Evolutionary conservation across 1,140 invertebrate genomes (phyloP).

Genomic region (Spodoptera litura): DNA sequence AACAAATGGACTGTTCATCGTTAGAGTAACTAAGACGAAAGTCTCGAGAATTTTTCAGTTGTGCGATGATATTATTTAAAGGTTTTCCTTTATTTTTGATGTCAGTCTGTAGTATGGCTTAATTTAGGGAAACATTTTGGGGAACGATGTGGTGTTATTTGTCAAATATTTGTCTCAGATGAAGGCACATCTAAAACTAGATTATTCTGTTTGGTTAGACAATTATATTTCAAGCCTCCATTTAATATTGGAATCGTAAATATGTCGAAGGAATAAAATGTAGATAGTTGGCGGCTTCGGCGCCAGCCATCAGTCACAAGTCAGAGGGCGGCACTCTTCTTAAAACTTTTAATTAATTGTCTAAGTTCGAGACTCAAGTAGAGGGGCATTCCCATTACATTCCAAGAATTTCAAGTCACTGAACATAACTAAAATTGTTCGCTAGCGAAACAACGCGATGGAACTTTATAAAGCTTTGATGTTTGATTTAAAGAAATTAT

Average conservation of each 20-base stretch:
- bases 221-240: conserved; percentile 9
- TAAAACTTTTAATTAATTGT: conserved; percentile 64
- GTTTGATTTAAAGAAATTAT: conserved; percentile 46
- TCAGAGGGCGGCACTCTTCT: conserved; percentile 45
- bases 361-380: conserved; percentile 52
- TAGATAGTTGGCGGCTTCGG: conserved; percentile 23
- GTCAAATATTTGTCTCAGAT: too few relatives aligned
- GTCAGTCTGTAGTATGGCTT: too few relatives aligned
- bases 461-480: conserved; percentile 49
- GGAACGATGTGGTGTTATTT: too few relatives aligned
- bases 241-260: conserved; percentile 39
- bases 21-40: background rate
- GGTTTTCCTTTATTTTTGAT: too few relatives aligned
- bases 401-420: conserved; percentile 54
- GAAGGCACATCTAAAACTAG: too few relatives aligned
- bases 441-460: conserved; percentile 49
- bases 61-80: too few relatives aligned
- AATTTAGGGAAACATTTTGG: too few relatives aligned
- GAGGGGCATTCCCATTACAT: conserved; percentile 53
- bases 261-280: conserved; percentile 39
- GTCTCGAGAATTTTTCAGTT: background rate
- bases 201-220: too few relatives aligned
- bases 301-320: conserved; percentile 41
- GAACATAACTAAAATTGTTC: conserved; percentile 58
- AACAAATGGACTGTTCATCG: conserved; percentile 19